Percentiles rank a stretch among this genome's conserved stretches.
These are phyloP conservation scores for Psilopogon haemacephalus DNA, from an alignment of 2,113 vertebrate genomes.

Conservation along the genomic window DNA sequence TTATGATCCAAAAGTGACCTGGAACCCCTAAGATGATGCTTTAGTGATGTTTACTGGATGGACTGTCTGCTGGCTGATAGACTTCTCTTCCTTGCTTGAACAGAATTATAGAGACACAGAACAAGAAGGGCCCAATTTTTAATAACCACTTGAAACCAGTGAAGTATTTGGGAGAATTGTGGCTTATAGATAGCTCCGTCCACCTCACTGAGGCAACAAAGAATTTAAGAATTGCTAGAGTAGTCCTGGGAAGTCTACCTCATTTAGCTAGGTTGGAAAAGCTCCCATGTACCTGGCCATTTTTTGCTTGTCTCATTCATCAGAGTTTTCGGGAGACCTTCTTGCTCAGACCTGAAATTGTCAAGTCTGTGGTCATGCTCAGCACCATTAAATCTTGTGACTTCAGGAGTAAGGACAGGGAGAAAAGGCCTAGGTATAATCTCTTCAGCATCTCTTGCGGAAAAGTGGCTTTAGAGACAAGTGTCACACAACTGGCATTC, in stretches of 20 bases:
- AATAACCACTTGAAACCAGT: neutral
- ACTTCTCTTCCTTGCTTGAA: neutral
- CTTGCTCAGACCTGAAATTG: neutral
- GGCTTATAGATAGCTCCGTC: neutral
- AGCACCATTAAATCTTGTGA: neutral
- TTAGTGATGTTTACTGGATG: neutral
- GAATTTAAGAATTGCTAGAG: neutral
- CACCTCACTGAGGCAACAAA: neutral
- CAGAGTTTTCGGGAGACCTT: neutral
- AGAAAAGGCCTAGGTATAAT: neutral
- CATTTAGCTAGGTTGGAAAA: neutral
- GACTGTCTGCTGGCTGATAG: neutral
- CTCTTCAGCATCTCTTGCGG: neutral
- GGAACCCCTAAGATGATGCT: neutral
- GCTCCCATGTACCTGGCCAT: fast-evolving
- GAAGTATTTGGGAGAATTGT: neutral
- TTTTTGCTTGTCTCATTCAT: neutral
- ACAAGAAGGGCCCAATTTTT: neutral
- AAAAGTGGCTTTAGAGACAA: conserved; percentile 1
- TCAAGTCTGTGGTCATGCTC: neutral
- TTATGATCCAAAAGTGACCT: neutral
- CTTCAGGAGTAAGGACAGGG: neutral
- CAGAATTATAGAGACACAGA: neutral
- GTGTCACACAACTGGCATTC: neutral
- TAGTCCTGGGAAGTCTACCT: fast-evolving